These are phyloP conservation scores for Hylia prasina DNA, from an alignment of 2,113 vertebrate genomes.

Conservation along the genomic window DNA sequence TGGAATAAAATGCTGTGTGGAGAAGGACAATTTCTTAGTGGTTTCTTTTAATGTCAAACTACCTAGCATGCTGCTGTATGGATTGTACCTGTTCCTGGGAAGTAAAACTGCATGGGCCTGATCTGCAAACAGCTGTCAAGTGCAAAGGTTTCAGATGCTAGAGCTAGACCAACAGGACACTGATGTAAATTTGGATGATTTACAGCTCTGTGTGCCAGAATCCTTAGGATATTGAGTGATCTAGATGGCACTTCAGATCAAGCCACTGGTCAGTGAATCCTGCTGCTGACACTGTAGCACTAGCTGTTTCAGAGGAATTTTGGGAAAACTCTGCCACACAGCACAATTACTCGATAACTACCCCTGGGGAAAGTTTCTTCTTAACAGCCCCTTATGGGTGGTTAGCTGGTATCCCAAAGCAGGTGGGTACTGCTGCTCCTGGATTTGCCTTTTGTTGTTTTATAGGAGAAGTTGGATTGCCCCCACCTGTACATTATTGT, in stretches of 20 bases:
- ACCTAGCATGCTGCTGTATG: neutral
- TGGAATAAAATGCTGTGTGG: neutral
- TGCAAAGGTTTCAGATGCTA: neutral
- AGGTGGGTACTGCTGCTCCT: neutral
- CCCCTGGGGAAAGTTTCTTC: neutral
- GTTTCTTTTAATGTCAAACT: neutral
- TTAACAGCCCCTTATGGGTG: neutral
- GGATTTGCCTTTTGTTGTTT: neutral
- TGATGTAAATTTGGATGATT: neutral
- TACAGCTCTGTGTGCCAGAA: neutral
- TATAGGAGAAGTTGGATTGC: neutral
- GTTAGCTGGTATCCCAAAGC: neutral
- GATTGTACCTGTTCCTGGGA: neutral
- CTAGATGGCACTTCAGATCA: neutral
- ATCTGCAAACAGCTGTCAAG: neutral
- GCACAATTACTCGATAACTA: neutral
- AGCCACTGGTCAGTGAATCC: neutral
- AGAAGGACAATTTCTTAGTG: neutral
- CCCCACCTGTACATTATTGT: fast-evolving
- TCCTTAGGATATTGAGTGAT: neutral
- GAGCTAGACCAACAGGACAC: neutral
- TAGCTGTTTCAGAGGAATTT: neutral
- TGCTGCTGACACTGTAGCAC: neutral
- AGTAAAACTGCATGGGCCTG: neutral
- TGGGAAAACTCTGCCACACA: neutral